Evolutionary conservation across 35 echinoderm and acorn worm genomes (phyloP), one percentile per base, ranked within the genome.

Genomic region (Lytechinus pictus): DNA sequence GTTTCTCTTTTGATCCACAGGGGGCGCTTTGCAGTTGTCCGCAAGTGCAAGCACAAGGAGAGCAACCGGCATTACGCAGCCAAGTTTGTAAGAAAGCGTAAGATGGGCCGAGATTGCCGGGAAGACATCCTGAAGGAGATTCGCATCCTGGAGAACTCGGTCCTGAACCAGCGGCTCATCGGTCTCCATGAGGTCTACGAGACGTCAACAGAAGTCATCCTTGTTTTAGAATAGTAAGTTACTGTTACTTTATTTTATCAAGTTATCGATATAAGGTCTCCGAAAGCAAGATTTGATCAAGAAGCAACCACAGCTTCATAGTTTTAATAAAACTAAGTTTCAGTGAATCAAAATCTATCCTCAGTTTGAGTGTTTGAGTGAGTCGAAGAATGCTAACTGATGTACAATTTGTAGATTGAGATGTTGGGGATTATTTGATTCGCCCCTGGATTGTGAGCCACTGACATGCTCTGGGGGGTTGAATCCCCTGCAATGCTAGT

Each of bases 151-250:
- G 98, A 99, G 94, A 97, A 95, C 95, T 98, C 98, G 52, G 97
- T 88, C 29, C 89, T 97, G 21, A 97, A 99, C 56, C 97, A 96
- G 8, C 61, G 98, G 51, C 92, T 99, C n/a, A 99, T 99, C n/a
- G 92, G 93, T 52, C 96, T 99, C 6, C 96, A 97, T 71, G 97
- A 99, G 86, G 95, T 99, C 8, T 99, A 97, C 61, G 98, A 99
- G 89, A 98, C 96, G 58, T 71, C 94, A n/a, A 96, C 94, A 19
- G 98, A 99, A 54, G 96, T 99, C 86, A 99, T 99, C 19, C 86
- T 99, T 12, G 98, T 99, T 55, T 91, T 99, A 94, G 98, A 99
- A 97, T 99, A 96, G 98, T 99, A 97, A 99, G 98, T 93, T 93
- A 12, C 19, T 93, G n/a, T 24, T 4, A 6, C 14, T 0, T 3